Conservation (phyloP, 2,113 vertebrate species). For the Macrotis lagotis region DNA sequence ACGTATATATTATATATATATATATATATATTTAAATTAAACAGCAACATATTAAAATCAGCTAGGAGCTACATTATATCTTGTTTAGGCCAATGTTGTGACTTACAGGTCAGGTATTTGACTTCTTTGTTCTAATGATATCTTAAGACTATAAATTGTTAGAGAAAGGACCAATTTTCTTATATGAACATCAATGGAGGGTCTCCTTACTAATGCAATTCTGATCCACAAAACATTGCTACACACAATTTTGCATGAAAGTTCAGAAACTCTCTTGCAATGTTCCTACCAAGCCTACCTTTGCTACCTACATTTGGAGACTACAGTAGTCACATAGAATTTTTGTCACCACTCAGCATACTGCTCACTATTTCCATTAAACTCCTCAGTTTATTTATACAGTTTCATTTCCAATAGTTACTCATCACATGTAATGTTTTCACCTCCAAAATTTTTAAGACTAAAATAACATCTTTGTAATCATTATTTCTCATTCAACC, state of each 20-base stretch:
- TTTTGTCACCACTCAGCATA: not conserved
- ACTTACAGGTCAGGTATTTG: not conserved
- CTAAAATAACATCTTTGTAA: not conserved
- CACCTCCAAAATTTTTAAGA: not conserved
- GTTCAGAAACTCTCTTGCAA: not conserved
- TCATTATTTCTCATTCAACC: not conserved
- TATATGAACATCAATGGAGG: not conserved
- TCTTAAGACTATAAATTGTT: not conserved
- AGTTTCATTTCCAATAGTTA: not conserved
- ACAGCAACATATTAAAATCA: not conserved
- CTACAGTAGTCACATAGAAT: not conserved
- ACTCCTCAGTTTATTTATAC: not conserved
- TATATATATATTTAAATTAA: not conserved
- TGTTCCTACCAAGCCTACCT: not conserved
- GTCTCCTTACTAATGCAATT: not conserved
- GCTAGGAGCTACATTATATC: not conserved
- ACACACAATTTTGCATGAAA: not conserved
- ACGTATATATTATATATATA: no score
- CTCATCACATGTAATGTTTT: not conserved
- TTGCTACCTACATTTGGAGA: not conserved
- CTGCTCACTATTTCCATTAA: not conserved
- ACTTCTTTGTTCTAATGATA: not conserved
- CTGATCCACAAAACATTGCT: not conserved
- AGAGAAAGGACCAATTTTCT: not conserved
- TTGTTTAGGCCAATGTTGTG: not conserved